Base-by-base conservation (phyloP, 2,797 vertebrate species). In the Sebastes paucispinis region DNA sequence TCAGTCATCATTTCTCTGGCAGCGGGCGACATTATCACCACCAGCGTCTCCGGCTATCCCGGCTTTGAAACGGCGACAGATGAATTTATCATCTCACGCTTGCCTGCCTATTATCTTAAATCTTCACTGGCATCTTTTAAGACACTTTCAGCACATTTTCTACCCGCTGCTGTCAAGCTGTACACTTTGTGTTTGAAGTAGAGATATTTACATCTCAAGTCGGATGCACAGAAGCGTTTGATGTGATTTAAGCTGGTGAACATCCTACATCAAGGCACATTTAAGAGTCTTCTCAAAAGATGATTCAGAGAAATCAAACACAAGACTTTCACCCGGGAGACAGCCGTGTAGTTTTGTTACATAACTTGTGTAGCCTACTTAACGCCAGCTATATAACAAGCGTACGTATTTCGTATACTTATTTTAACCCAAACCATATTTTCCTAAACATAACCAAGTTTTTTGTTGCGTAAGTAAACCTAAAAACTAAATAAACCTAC, bases 1-100 rank as follows among this genome's bases (percentile, higher is more conserved):
- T 67, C 75, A 2, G 39, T 71, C 64, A 50, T 76, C 57, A 71
- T 63, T 67, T 81, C 59, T 80, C 20, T 75, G 54, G 54, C 39
- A 10, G 54, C 22, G 9, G 50, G 22, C 9, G 32, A 58, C 34
- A 20, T 72, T 62, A 57, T 82, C 69, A 29, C 20, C 66, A n/a
- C 32, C 34, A 32, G 36, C 29, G 29, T 80, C 71, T 67, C 36
- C n/a, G 9, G 3, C 55, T 64, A 20, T 31, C 39, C 25, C 2
- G 8, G 29, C 27, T 71, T 81, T 69, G 16, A 74, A 71, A 39
- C 39, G 6, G 8, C 67, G 59, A 5, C 20, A 18, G 13, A 72
- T 70, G 10, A 43, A 75, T 64, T 66, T 76, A 18, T 75, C 13
- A 1, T 47, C 5, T 25, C 9, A 52, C 31, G 20, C 27, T 79